Conservation (phyloP, 2,113 vertebrate species). For the Acinonyx jubatus region DNA sequence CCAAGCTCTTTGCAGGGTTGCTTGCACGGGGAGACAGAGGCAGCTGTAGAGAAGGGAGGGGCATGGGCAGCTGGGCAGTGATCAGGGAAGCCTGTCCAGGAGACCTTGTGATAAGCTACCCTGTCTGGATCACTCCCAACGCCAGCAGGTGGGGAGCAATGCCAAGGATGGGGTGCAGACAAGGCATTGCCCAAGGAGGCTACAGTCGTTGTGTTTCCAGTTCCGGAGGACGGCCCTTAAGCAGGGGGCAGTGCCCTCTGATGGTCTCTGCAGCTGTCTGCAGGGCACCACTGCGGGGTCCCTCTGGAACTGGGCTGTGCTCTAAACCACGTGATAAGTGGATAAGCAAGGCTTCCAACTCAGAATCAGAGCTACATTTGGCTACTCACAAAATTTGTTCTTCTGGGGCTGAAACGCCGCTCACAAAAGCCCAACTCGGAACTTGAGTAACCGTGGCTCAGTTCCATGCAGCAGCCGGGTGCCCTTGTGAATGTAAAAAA, state of each 20-base stretch:
- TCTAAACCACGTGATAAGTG: constrained; percentile 63
- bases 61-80: not conserved
- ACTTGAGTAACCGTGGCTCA: constrained; percentile 10
- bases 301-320: constrained; percentile 30
- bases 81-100: not conserved
- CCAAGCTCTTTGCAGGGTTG: not conserved
- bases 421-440: not conserved
- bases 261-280: constrained; percentile 64
- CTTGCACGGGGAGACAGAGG: not conserved
- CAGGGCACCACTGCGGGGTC: not conserved
- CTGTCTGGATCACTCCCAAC: not conserved
- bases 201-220: constrained; percentile 47
- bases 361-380: constrained; percentile 52
- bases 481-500: constrained; percentile 49
- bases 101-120: not conserved
- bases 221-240: constrained; percentile 34
- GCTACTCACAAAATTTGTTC: constrained; percentile 38
- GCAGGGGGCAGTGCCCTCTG: constrained; percentile 46
- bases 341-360: constrained; percentile 30
- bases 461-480: not conserved
- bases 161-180: not conserved
- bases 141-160: not conserved
- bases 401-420: constrained; percentile 59
- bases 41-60: too few relatives aligned
- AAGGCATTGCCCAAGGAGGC: constrained; percentile 67